Conservation (phyloP, 2,888 invertebrate species). For the Thyatira batis region DNA sequence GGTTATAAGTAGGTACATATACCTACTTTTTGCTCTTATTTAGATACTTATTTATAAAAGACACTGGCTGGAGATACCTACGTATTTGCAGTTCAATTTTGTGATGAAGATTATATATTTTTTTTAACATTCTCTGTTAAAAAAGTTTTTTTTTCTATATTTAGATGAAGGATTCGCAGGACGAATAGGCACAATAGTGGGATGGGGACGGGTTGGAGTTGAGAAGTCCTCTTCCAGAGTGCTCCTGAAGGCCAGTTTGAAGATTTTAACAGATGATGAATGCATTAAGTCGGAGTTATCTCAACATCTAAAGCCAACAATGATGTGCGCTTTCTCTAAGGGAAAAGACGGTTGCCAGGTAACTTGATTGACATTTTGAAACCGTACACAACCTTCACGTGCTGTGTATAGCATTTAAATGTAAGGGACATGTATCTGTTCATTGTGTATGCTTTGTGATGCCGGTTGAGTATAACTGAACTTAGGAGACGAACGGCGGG, state of each 20-base stretch:
- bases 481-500: too few relatives aligned
- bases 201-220: slow-evolving; percentile 79
- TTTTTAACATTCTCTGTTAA: background rate
- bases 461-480: too few relatives aligned
- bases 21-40: too few relatives aligned
- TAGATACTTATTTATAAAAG: too few relatives aligned
- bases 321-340: slow-evolving; percentile 84
- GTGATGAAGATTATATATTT: too few relatives aligned
- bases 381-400: background rate
- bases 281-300: slow-evolving; percentile 67
- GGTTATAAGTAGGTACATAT: background rate
- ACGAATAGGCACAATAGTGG: slow-evolving; percentile 73
- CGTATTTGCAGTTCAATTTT: too few relatives aligned
- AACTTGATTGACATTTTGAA: slow-evolving; percentile 18
- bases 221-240: slow-evolving; percentile 70
- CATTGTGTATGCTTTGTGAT: too few relatives aligned
- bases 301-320: slow-evolving; percentile 74
- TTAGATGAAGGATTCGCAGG: slow-evolving; percentile 69
- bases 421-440: slow-evolving; percentile 20
- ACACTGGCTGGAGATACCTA: too few relatives aligned
- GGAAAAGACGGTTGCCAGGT: slow-evolving; percentile 85
- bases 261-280: slow-evolving; percentile 63
- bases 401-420: background rate
- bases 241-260: slow-evolving; percentile 70
- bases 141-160: slow-evolving; percentile 11